Base-by-base conservation (phyloP, 30 jellyfish, hydroid and myxozoan species). In the Rhopilema esculentum region DNA sequence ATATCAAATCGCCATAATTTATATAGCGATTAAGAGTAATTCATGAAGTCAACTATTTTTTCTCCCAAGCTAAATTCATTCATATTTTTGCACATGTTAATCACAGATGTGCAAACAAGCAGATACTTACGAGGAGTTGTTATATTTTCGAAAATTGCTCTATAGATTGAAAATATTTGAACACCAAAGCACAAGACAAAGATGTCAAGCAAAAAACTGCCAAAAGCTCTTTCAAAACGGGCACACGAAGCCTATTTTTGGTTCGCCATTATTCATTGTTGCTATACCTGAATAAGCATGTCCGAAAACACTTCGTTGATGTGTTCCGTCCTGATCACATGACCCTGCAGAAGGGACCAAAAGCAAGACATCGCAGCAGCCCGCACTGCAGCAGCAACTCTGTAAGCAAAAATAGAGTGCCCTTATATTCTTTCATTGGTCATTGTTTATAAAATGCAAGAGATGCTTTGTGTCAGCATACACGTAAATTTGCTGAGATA, bases 301-400 rank as follows among this genome's bases (percentile, higher is more conserved):
- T 94, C 98, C n/a, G 96, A 49, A 65, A 85, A 89, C 4, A 64
- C 81, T 28, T 84, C 91, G 48, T 85, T 76, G 48, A 89, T 57
- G 50, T 94, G 96, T 7, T 82, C 83, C 23, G 91, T 24, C 49
- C 73, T 24, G 51, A 89, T 63, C 22, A 88, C 63, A 16, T 71
- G 91, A 25, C 95, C 71, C 53, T 91, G 83, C 49, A 94, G 83
- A 24, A 94, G 84, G 25, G 98, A 90, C 98, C 98, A 94, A 2
- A 94, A 67, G 69, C 93, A 89, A 9, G 98, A 89, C 88, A 94
- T 90, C 28, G 98, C 91, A 31, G 92, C 96, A 0, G 98, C 81
- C 19, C 98, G 93, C 16, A 89, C 97, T 20, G 98, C 98, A 16
- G 98, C 97, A 23, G 97, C 96, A 6, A 82, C 94, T 86, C 98